Conservation (phyloP, 2,888 invertebrate species). For the Conus canariensis region DNA sequence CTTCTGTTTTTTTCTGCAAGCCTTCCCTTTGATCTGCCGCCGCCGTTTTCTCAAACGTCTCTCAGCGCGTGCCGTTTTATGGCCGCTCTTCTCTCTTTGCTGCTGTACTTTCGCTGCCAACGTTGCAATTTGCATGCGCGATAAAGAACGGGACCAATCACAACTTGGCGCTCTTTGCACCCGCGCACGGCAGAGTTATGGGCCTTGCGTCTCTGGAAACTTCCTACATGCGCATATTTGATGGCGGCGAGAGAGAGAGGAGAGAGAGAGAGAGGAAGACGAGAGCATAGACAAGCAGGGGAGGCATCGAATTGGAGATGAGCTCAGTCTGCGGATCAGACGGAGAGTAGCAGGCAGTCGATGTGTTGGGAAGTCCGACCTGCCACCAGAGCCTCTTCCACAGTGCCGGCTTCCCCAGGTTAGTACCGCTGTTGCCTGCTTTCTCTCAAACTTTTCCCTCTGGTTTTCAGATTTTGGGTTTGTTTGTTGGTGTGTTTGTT, state of each 20-base stretch:
- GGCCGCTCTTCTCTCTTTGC: slow-evolving; percentile 16
- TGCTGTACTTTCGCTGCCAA: neutral
- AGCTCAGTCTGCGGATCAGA: neutral
- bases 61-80: slow-evolving; percentile 29
- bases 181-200: slow-evolving; percentile 11
- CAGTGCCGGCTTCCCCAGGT: neutral
- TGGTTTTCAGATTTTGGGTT: neutral
- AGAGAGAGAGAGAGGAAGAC: neutral
- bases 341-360: no score
- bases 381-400: no score
- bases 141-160: slow-evolving; percentile 26
- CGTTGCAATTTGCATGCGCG: slow-evolving; percentile 33
- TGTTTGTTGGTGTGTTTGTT: no score
- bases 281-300: neutral
- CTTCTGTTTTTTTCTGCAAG: neutral
- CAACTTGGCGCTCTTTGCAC: slow-evolving; percentile 15
- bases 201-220: slow-evolving; percentile 27
- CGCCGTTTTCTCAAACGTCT: neutral
- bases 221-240: slow-evolving; percentile 12
- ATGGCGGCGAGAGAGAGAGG: neutral
- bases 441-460: slow-evolving; percentile 1
- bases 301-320: neutral
- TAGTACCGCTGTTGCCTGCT: neutral
- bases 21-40: neutral
- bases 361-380: neutral